These are phyloP conservation scores for Crypturellus undulatus DNA, from an alignment of 2,113 vertebrate genomes.

Conservation along the genomic window DNA sequence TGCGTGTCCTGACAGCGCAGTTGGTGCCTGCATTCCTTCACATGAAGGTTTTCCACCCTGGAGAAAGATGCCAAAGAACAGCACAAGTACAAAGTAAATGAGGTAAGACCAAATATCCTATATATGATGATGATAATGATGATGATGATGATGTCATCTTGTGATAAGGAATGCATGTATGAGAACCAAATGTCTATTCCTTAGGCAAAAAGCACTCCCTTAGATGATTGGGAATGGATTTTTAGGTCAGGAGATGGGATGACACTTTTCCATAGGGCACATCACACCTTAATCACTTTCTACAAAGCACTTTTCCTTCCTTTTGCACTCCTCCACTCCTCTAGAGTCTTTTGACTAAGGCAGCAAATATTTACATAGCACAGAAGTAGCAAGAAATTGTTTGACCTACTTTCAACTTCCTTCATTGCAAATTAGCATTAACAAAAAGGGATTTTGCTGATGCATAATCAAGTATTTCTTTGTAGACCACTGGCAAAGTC, in stretches of 20 bases:
- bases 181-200: background rate
- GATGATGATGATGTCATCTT: background rate
- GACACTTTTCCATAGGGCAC: background rate
- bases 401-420: background rate
- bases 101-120: conserved; percentile 46
- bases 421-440: background rate
- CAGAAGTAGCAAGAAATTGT: background rate
- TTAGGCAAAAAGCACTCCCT: background rate
- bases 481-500: background rate
- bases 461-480: background rate
- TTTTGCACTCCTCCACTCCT: background rate
- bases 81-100: background rate
- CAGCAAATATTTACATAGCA: background rate
- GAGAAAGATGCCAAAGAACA: conserved; percentile 2
- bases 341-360: background rate
- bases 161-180: background rate
- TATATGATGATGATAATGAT: background rate
- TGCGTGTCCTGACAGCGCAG: background rate
- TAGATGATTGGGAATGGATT: background rate
- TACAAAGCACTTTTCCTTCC: background rate
- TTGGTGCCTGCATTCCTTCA: background rate
- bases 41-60: background rate
- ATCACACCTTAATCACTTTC: fast-evolving
- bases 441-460: background rate
- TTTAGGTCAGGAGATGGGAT: background rate